These are phyloP conservation scores for Trematocara nigrifrons DNA, from an alignment of 2,113 vertebrate genomes.

Conservation along the genomic window DNA sequence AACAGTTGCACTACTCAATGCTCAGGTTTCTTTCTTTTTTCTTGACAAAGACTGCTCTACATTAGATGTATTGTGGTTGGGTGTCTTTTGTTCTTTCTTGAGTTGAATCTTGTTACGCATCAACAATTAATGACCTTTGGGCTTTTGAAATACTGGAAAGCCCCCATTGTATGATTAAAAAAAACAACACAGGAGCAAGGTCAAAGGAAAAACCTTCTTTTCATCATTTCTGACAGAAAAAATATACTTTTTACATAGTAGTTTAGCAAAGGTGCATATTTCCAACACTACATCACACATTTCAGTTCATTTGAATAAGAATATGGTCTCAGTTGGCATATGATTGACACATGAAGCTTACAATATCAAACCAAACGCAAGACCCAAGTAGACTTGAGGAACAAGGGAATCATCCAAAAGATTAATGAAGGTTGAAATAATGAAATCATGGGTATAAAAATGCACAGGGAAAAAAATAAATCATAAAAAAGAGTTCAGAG, in stretches of 20 bases:
- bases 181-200: background rate
- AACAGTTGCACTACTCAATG: background rate
- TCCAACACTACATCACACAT: background rate
- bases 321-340: background rate
- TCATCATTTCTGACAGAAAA: background rate
- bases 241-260: background rate
- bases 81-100: background rate
- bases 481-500: background rate
- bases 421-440: background rate
- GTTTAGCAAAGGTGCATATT: background rate
- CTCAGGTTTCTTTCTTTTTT: background rate
- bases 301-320: background rate
- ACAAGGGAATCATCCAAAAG: background rate
- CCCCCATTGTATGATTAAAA: background rate
- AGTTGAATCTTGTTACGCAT: background rate
- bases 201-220: background rate
- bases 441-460: background rate
- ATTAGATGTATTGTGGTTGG: background rate
- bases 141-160: background rate
- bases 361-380: background rate
- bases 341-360: background rate
- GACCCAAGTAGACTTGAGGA: background rate
- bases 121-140: constrained; percentile 1
- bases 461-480: background rate
- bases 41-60: background rate